A percentile compares a stretch with the other conserved stretches of the same genome.
Conservation (phyloP, 2,888 invertebrate species). For the Zeuzera pyrina region DNA sequence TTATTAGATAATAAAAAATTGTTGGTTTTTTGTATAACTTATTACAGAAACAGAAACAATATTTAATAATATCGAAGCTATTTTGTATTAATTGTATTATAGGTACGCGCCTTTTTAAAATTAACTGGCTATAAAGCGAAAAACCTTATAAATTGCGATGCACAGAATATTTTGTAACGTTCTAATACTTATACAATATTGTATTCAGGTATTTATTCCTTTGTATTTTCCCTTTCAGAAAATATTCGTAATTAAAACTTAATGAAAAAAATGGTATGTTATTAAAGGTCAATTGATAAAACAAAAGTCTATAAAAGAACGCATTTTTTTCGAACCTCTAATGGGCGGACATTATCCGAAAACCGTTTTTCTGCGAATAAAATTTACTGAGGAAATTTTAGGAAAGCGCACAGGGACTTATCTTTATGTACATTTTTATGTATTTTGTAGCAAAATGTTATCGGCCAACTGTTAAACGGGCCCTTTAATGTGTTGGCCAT, state of each 20-base stretch:
- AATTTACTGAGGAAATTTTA: conserved; percentile 51
- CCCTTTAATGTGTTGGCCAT: conserved; percentile 37
- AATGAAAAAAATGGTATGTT: conserved; percentile 21
- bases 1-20: too few relatives aligned
- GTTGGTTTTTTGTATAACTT: too few relatives aligned
- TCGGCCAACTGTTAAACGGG: conserved; percentile 43
- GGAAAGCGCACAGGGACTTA: conserved; percentile 42
- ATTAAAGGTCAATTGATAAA: conserved; percentile 28
- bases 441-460: conserved; percentile 50
- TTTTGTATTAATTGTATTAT: too few relatives aligned
- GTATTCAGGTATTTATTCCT: too few relatives aligned
- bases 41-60: too few relatives aligned
- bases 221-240: too few relatives aligned
- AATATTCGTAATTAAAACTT: background rate
- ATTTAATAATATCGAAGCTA: too few relatives aligned
- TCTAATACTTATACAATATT: too few relatives aligned
- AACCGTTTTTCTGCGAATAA: conserved; percentile 52
- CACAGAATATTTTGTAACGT: too few relatives aligned
- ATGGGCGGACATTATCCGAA: conserved; percentile 56
- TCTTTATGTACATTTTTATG: conserved; percentile 61
- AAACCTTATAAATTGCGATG: too few relatives aligned
- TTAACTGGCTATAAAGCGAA: too few relatives aligned
- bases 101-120: too few relatives aligned
- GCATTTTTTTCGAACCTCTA: conserved; percentile 49
- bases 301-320: conserved; percentile 37